phyloP scores from a whole-genome alignment of 2,797 vertebrate genomes.

The Champsocephalus gunnari region DNA sequence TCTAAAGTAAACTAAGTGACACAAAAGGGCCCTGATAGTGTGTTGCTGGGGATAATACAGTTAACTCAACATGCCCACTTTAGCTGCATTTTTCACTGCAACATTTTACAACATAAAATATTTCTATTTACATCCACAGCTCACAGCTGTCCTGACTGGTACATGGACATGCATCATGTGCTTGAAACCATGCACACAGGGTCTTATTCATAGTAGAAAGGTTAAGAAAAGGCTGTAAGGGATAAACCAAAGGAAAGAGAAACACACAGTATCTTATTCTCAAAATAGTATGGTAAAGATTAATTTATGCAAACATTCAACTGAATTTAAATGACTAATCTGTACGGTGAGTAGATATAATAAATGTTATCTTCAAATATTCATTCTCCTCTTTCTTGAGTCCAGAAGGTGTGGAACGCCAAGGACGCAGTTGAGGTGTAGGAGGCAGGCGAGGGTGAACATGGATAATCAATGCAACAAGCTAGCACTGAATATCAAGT shows the following conservation, averaged over 20 bases:
- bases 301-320: conserved; percentile 14
- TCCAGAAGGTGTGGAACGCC: conserved; percentile 52
- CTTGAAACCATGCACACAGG: conserved; percentile 26
- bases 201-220: background rate
- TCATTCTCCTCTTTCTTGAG: conserved; percentile 35
- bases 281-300: background rate
- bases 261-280: conserved; percentile 13
- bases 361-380: conserved; percentile 13
- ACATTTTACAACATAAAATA: conserved; percentile 20
- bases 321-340: conserved; percentile 14
- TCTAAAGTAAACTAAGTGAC: background rate
- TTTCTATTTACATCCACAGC: conserved; percentile 20
- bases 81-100: background rate
- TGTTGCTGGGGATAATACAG: background rate
- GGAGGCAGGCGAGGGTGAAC: conserved; percentile 61
- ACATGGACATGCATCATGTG: conserved; percentile 24
- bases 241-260: background rate
- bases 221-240: background rate
- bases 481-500: conserved; percentile 71
- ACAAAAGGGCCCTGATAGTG: background rate
- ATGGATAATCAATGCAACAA: conserved; percentile 76
- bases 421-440: conserved; percentile 69
- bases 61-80: conserved; percentile 4
- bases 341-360: conserved; percentile 13
- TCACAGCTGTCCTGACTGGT: conserved; percentile 2